Base-by-base conservation (phyloP, 2,797 vertebrate species). In the Oreochromis grahami region DNA sequence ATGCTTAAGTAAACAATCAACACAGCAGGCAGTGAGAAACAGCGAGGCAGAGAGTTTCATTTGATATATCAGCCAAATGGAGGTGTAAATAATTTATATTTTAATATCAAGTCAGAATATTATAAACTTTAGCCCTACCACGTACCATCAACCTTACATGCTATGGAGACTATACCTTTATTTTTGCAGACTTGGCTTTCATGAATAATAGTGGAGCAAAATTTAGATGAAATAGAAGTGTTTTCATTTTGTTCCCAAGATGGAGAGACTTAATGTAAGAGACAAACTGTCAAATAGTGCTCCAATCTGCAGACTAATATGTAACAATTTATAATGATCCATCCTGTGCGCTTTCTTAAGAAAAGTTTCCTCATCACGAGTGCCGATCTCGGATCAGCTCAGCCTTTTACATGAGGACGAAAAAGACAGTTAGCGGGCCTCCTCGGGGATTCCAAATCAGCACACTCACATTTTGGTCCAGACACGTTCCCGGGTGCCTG, bases 361-460 rank as follows among this genome's bases (percentile, higher is more conserved):
- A 87, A 51, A n/a, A 80, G 32, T 82, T 87, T 79, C 43, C 82
- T 86, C 82, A 83, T 83, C 82, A 87, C 74, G 43, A 19, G 11
- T 17, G 70, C 65, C 65, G 77, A 70, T 89, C 41, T 85, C 38
- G 63, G 81, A 81, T 89, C 72, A 76, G 55, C 41, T 82, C 74
- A 63, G 38, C 38, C 32, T 86, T 87, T 87, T 79, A 43, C 52
- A 81, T 78, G 17, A 82, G 50, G 63, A 80, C 58, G 19, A 82
- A 79, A 53, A 24, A 83, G 81, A 84, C 86, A 82, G 87, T 43
- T 48, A 15, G 29, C 55, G 45, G 53, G 48, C 43, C 17, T 21
- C 14, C 56, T 78, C 43, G 13, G 52, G 79, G 21, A 80, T 77
- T 74, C 76, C 51, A 76, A 63, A 56, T 83, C 79, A 83, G 77